Evolutionary conservation across 2,797 vertebrate genomes (phyloP), one percentile per base, ranked within the genome.

Genomic region (Girardinus metallicus): DNA sequence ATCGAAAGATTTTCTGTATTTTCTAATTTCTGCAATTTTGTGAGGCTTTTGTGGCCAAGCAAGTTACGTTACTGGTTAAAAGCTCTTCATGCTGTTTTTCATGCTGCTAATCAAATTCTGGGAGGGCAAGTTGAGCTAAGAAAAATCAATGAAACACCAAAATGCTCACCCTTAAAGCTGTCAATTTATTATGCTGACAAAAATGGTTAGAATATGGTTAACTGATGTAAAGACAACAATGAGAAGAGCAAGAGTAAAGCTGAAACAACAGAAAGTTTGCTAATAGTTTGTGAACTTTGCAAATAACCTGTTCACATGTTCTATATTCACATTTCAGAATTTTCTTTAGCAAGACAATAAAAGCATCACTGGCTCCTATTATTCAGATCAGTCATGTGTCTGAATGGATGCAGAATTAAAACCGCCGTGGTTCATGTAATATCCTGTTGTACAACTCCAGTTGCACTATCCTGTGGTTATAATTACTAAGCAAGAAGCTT

Each of bases 401-500:
- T 70, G 66, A 74, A 62, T 36, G 0, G 49, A 18, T 71, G 68
- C 53, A 51, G 44, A 66, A 15, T 1, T 47, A 41, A 21, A 68
- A 68, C 36, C 5, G 4, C 36, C 5, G 64, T 68, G 64, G 64
- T 41, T 23, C 21, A 68, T 41, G 51, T 41, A 29, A 8, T 12
- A 66, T n/a, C 26, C 21, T 34, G 36, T 39, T 74, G 1, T 13
- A 36, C 31, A 53, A 43, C 64, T 64, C 11, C 39, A 75, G 46
- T 44, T 44, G 5, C 34, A 53, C 36, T 43, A 12, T 15, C 72
- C 49, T 71, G 21, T 41, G 31, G 15, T 16, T 11, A 51, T 31
- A 23, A 72, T 15, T 31, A 77, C 62, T 43, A 49, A 74, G 62
- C 43, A 68, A 44, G 13, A 73, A 85, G 34, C 60, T 72, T 74